Percentiles rank a stretch among this genome's conserved stretches.
These are phyloP conservation scores for Aleiodes alternator DNA, from an alignment of 2,888 invertebrate genomes.

Conservation along the genomic window DNA sequence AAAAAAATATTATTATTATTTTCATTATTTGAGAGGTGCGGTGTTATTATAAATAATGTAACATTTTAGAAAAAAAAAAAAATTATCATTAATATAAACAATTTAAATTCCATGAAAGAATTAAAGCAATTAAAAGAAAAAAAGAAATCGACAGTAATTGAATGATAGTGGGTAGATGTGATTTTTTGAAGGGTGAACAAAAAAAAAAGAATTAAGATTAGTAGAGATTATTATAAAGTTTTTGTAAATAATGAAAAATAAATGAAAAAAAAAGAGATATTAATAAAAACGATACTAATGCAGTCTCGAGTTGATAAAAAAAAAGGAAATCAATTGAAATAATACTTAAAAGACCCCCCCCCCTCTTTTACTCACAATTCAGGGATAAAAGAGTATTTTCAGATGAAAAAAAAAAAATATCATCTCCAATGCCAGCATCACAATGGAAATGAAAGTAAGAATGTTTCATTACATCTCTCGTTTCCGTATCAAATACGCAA, in stretches of 20 bases:
- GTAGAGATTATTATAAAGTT: constrained; percentile 68
- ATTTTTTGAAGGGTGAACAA: constrained; percentile 63
- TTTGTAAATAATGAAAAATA: constrained; percentile 71
- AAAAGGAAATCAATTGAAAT: not conserved
- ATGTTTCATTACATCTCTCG: constrained; percentile 72
- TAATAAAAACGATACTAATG: constrained; percentile 74
- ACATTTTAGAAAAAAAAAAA: constrained; percentile 28
- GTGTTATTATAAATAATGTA: constrained; percentile 31
- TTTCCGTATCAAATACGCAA: constrained; percentile 60
- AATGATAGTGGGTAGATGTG: constrained; percentile 66
- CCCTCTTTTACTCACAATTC: not conserved
- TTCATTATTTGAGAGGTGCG: not conserved
- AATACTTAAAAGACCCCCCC: not conserved
- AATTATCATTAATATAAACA: constrained; percentile 52
- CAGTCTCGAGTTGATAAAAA: constrained; percentile 44
- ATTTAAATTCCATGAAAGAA: constrained; percentile 52
- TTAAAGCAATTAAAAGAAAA: constrained; percentile 53
- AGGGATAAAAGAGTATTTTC: not conserved
- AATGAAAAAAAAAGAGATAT: constrained; percentile 68
- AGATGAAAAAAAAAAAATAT: not conserved
- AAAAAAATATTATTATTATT: not conserved
- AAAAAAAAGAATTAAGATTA: constrained; percentile 48
- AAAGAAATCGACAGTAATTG: constrained; percentile 46
- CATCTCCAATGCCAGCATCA: constrained; percentile 43
- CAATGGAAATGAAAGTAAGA: constrained; percentile 66